A percentile compares a stretch with the other conserved stretches of the same genome.
These are phyloP conservation scores for Tipula helvola DNA, from an alignment of 2,888 invertebrate species.

Conservation along the genomic window DNA sequence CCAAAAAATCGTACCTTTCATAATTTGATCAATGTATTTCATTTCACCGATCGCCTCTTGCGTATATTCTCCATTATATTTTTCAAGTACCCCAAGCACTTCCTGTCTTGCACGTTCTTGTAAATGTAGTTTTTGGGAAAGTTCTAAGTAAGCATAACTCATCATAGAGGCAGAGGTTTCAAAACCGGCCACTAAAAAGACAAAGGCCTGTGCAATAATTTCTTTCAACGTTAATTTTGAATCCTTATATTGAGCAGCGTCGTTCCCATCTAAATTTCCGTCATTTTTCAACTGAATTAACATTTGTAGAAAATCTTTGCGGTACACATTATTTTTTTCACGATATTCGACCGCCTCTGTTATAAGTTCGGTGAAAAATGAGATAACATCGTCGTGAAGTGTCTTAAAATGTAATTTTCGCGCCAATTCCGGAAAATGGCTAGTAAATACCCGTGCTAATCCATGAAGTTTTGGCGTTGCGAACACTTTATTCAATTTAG, in stretches of 20 bases:
- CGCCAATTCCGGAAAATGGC: conserved; percentile 18
- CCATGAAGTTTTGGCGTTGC: conserved; percentile 11
- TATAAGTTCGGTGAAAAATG: conserved; percentile 14
- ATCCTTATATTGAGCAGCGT: conserved; percentile 20
- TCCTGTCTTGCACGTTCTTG: conserved; percentile 33
- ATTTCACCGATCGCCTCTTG: conserved; percentile 32
- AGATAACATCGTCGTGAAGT: conserved; percentile 12
- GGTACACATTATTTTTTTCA: not conserved
- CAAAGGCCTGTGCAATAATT: conserved; percentile 34
- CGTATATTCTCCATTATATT: conserved; percentile 26
- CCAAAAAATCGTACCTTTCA: conserved; percentile 27
- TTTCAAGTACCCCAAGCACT: conserved; percentile 26
- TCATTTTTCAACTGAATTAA: not conserved
- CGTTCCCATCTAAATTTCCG: not conserved
- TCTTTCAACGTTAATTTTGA: conserved; percentile 12
- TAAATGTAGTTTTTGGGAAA: conserved; percentile 32
- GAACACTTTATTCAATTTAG: conserved; percentile 15
- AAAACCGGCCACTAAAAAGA: conserved; percentile 38
- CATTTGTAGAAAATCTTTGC: not conserved
- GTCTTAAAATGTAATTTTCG: conserved; percentile 12
- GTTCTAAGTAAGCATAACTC: conserved; percentile 33
- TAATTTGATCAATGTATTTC: conserved; percentile 32
- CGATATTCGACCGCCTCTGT: not conserved
- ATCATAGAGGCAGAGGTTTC: conserved; percentile 35
- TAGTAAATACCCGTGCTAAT: conserved; percentile 18